Evolutionary conservation across 2,888 invertebrate species (phyloP).

Genomic region (Morpho deidamia): DNA sequence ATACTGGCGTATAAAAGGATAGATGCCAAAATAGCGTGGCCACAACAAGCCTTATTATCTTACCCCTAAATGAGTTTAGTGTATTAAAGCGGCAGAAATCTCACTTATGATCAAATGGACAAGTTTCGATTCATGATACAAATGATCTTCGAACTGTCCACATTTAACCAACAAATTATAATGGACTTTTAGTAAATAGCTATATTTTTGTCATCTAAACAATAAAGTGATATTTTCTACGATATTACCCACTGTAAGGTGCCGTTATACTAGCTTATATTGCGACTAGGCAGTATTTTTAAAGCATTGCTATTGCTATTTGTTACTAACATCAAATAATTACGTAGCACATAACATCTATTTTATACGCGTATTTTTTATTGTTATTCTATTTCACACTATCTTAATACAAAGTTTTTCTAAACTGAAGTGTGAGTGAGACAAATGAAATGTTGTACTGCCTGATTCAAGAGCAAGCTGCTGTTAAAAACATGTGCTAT

Average conservation of each 20-base stretch:
- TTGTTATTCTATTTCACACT: no score
- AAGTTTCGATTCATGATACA: not conserved
- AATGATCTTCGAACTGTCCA: not conserved
- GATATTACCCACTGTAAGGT: slow-evolving; percentile 51
- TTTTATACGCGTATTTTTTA: no score
- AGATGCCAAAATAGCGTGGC: slow-evolving; percentile 99
- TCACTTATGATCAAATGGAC: slow-evolving; percentile 22
- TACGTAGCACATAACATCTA: not conserved
- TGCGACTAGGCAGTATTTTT: slow-evolving; percentile 61
- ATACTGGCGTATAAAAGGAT: slow-evolving; percentile 96
- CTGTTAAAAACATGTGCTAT: not conserved
- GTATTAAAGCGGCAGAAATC: slow-evolving; percentile 30
- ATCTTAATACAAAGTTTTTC: not conserved
- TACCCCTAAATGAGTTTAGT: slow-evolving; percentile 47
- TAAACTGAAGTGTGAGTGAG: not conserved
- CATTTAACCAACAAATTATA: slow-evolving; percentile 37
- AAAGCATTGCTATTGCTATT: slow-evolving; percentile 47
- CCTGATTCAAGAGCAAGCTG: no score
- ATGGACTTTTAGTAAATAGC: slow-evolving; percentile 25
- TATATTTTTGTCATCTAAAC: slow-evolving; percentile 57
- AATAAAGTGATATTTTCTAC: slow-evolving; percentile 71
- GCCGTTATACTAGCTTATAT: slow-evolving; percentile 42
- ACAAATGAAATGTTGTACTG: not conserved
- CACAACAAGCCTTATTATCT: slow-evolving; percentile 78
- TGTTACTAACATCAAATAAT: slow-evolving; percentile 14